Percentiles rank a stretch among this genome's conserved stretches.
Evolutionary conservation across 2,113 vertebrate genomes (phyloP).

Genomic region (Cinclus mexicanus): DNA sequence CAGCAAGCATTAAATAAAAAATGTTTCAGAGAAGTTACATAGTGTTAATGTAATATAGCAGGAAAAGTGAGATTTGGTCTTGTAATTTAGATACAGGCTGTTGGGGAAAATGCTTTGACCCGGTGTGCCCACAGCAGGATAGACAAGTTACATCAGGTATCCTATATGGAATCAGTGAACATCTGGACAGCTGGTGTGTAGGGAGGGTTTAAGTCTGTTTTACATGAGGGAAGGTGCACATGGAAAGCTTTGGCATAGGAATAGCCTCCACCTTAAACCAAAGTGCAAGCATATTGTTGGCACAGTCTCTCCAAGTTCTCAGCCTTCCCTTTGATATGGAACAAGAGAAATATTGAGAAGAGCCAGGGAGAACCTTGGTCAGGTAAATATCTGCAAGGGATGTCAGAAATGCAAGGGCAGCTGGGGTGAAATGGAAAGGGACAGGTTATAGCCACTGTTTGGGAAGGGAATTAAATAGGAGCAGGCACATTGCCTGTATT

Average conservation of each 20-base stretch:
- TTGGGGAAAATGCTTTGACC: background rate
- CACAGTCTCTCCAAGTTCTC: background rate
- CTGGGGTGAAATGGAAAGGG: background rate
- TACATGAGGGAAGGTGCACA: background rate
- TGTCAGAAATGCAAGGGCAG: background rate
- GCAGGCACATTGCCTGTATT: fast-evolving
- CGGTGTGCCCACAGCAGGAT: background rate
- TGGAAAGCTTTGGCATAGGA: background rate
- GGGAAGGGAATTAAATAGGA: background rate
- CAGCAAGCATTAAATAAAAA: background rate
- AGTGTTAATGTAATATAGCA: background rate
- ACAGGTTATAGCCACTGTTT: background rate
- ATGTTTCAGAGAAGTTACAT: background rate
- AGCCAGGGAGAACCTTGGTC: background rate
- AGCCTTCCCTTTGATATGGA: background rate
- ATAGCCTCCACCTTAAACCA: background rate
- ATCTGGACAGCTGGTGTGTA: background rate
- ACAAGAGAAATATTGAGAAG: background rate
- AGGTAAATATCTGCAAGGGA: background rate
- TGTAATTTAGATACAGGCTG: background rate
- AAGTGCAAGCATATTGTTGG: background rate
- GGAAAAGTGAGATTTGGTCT: background rate
- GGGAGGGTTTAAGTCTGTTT: background rate
- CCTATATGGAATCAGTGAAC: background rate
- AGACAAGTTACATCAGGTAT: background rate